Percentiles rank a stretch among this genome's conserved stretches.
Conservation (phyloP, 2,888 invertebrate species). For the Frankliniella intonsa region DNA sequence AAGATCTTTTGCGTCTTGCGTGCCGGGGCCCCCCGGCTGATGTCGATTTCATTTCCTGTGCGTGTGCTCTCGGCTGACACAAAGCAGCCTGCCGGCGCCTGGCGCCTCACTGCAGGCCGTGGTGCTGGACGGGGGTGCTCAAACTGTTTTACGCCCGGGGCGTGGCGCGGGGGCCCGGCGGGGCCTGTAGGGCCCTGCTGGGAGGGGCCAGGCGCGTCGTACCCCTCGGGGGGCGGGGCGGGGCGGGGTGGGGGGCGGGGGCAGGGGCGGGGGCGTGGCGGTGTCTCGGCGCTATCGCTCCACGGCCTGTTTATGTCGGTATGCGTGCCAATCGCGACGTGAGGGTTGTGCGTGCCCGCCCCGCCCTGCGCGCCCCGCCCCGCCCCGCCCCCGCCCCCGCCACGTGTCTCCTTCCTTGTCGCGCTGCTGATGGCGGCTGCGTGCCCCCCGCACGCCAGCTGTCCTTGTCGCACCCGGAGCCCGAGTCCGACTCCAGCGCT, state of each 20-base stretch:
- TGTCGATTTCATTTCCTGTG: background rate
- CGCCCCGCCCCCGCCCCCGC: background rate
- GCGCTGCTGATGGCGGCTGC: no score
- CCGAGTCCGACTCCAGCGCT: no score
- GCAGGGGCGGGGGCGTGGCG: background rate
- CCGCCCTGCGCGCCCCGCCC: background rate
- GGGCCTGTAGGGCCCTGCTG: background rate
- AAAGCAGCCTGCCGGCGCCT: no score
- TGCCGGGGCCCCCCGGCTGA: no score
- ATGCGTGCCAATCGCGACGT: conserved; percentile 20
- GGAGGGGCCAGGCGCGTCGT: background rate
- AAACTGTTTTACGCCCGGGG: background rate
- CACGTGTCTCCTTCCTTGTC: background rate
- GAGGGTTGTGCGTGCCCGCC: background rate
- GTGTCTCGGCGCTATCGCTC: background rate
- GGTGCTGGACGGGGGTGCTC: no score
- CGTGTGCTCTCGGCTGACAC: background rate
- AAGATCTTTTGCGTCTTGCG: no score
- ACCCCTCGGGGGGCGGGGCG: background rate
- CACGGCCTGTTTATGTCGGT: conserved; percentile 8
- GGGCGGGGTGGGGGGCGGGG: background rate
- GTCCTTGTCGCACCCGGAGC: no score
- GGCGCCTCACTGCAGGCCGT: no score
- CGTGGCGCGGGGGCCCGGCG: background rate
- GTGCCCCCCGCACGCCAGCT: no score